phyloP scores from a whole-genome alignment of 2,113 vertebrate genomes.

The Picathartes gymnocephalus region DNA sequence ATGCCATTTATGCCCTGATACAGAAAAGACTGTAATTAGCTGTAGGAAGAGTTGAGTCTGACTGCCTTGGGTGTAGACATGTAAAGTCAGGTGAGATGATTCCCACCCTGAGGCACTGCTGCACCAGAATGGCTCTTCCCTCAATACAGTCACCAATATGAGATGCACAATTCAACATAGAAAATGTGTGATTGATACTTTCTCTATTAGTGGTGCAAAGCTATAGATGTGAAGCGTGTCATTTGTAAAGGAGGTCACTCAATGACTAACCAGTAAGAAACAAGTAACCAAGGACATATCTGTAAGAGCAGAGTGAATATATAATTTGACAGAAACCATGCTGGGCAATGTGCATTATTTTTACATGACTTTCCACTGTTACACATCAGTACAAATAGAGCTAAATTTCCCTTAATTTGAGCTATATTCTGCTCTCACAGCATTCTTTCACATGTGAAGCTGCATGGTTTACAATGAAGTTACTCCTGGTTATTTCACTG shows the following conservation, averaged over 20 bases:
- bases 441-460: neutral
- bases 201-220: neutral
- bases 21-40: neutral
- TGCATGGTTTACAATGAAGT: neutral
- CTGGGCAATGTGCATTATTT: neutral
- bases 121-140: neutral
- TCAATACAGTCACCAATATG: neutral
- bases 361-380: neutral
- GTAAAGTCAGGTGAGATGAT: neutral
- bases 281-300: neutral
- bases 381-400: neutral
- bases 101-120: neutral
- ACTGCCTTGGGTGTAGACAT: neutral
- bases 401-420: neutral
- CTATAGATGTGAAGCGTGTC: neutral
- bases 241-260: neutral
- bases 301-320: neutral
- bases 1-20: neutral
- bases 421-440: neutral
- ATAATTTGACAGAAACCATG: neutral
- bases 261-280: neutral
- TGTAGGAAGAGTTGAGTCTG: neutral
- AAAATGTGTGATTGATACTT: neutral
- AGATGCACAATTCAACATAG: neutral
- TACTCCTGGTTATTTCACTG: neutral